These are phyloP conservation scores for Spatulosminthurus flaviceps DNA, from an alignment of 2,888 invertebrate species.

Conservation along the genomic window DNA sequence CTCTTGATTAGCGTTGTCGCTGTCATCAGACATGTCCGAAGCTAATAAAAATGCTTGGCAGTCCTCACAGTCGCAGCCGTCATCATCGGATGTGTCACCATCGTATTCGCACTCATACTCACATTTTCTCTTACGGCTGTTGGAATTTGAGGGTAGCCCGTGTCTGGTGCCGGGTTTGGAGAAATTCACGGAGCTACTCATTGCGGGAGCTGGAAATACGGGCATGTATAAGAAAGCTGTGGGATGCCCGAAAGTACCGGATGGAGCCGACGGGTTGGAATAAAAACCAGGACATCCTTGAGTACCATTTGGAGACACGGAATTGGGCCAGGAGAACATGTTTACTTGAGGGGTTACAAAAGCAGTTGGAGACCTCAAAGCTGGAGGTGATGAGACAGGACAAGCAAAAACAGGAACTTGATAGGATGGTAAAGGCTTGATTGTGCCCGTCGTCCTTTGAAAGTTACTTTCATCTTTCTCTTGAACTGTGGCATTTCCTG, in stretches of 20 bases:
- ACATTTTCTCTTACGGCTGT: neutral
- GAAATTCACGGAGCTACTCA: neutral
- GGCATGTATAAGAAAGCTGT: neutral
- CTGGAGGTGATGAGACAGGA: neutral
- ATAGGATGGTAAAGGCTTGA: slow-evolving; percentile 2
- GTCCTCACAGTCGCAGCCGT: slow-evolving; percentile 25
- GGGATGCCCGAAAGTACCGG: neutral
- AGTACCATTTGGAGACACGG: neutral
- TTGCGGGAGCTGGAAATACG: neutral
- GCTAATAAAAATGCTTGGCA: neutral
- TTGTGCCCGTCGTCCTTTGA: neutral
- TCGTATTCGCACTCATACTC: neutral
- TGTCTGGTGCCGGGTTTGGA: neutral
- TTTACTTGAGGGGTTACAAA: neutral
- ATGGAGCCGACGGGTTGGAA: neutral
- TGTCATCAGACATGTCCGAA: neutral
- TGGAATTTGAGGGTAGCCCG: neutral
- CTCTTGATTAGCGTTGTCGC: slow-evolving; percentile 2
- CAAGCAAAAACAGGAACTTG: slow-evolving; percentile 10
- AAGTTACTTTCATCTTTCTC: neutral
- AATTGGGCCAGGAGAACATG: slow-evolving; percentile 1
- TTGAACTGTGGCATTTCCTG: neutral
- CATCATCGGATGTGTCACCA: slow-evolving; percentile 1
- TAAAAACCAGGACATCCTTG: neutral
- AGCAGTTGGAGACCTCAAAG: neutral